Conservation (phyloP, 2,888 invertebrate genomes). For the Heliconius hortense region DNA sequence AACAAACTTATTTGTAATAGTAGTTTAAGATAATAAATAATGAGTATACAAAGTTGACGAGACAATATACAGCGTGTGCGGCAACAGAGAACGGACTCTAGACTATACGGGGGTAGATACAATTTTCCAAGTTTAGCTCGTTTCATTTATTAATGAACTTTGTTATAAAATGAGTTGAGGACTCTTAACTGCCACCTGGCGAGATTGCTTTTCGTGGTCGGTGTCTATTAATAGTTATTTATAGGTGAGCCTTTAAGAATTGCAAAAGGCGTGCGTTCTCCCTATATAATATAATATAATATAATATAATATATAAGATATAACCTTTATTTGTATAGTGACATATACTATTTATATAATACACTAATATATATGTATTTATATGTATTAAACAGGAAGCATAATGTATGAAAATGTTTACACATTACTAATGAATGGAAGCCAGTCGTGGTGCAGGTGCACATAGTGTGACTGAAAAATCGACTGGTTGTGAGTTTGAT, state of each 20-base stretch:
- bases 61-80: constrained; percentile 38
- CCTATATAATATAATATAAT: background rate
- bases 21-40: constrained; percentile 62
- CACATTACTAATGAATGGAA: background rate
- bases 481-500: too few relatives aligned
- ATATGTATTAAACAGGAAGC: too few relatives aligned
- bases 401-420: background rate
- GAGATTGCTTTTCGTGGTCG: constrained; percentile 79
- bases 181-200: constrained; percentile 74
- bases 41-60: constrained; percentile 67
- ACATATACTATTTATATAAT: background rate
- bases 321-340: background rate
- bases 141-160: constrained; percentile 68
- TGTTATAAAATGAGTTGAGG: constrained; percentile 76
- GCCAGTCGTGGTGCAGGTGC: too few relatives aligned
- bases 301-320: background rate
- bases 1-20: constrained; percentile 34
- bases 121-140: constrained; percentile 53
- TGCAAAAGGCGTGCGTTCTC: constrained; percentile 34
- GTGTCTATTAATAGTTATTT: constrained; percentile 76
- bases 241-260: constrained; percentile 70
- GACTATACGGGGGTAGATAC: constrained; percentile 48
- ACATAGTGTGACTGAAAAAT: too few relatives aligned
- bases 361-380: background rate
- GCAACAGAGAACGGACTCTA: constrained; percentile 56